phyloP scores from a whole-genome alignment of 2,888 invertebrate species.

The Campoplex nolae region DNA sequence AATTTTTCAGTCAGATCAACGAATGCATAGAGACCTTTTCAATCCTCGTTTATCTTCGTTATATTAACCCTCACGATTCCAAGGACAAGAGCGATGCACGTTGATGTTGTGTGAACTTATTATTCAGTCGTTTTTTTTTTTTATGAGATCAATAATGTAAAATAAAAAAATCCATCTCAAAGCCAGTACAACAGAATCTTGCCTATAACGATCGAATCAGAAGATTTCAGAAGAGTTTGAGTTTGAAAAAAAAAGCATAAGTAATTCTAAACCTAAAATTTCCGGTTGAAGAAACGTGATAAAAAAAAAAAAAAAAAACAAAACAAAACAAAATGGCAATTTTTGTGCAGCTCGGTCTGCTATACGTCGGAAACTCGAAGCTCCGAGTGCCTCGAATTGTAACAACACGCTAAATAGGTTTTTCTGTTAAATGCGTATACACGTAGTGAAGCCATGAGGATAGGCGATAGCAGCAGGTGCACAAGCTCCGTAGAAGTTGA shows the following conservation, averaged over 20 bases:
- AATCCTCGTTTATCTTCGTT: neutral
- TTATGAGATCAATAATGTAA: neutral
- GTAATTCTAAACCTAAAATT: neutral
- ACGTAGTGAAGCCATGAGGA: constrained; percentile 12
- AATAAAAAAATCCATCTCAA: neutral
- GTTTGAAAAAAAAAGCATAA: neutral
- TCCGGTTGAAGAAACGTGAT: neutral
- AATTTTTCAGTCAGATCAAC: neutral
- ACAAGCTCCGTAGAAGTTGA: constrained; percentile 44
- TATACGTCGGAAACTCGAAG: neutral
- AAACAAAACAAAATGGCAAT: neutral
- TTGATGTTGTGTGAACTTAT: neutral
- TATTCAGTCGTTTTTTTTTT: neutral
- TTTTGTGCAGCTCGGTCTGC: neutral
- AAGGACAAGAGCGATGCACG: no score
- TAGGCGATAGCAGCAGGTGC: constrained; percentile 50
- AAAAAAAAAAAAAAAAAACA: no score
- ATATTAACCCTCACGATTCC: neutral
- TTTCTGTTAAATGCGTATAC: constrained; percentile 27
- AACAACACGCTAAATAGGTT: constrained; percentile 27
- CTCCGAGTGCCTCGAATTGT: constrained; percentile 8
- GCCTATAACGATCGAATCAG: neutral
- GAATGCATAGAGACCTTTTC: neutral
- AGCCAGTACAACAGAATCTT: neutral
- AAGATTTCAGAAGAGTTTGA: neutral